Evolutionary conservation across 2,888 invertebrate species (phyloP), one percentile per base, ranked within the genome.

Genomic region (Polyommatus iphigenia): DNA sequence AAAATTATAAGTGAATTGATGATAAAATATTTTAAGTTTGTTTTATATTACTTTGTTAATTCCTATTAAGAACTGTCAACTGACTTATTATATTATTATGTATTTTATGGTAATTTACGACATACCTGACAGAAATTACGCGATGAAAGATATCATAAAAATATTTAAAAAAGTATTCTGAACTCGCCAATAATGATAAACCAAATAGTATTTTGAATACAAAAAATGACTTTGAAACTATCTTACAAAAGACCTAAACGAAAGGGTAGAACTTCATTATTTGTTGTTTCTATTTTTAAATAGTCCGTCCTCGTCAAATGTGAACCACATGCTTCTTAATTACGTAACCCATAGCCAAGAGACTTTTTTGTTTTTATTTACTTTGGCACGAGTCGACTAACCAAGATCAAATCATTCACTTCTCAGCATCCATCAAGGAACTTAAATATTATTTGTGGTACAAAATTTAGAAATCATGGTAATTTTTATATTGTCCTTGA

Each of bases 361-460:
- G 82, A 81, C 80, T 78, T 81, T 83, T 82, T 82, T 84, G 84
- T 85, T 82, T 83, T 82, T 85, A 85, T 87, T 87, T 87, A 83
- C 82, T 82, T 85, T 85, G 84, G 85, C 85, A 84, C 84, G 83
- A 83, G 83, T 81, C 82, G 80, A 76, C 79, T 76, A 57, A 79
- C 77, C 62, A 77, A 77, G 76, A 79, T 80, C 78, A 79, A 81
- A 80, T 80, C 80, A 82, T 81, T 79, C 81, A 80, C 79, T 80
- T 80, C 82, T 82, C 79, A 81, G 81, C 81, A 80, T 83, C 81
- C 80, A 80, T 81, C 80, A 79, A 80, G 75, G 72, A 78, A 18
- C 67, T 2, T 29, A 79, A 78, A 18, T 78, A 76, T 78, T 79
- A 76, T 67, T 76, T 81, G 78, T 80, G 29, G 41, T 71, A 18